These are phyloP conservation scores for Gobiocypris rarus DNA, from an alignment of 2,113 vertebrate genomes.

Conservation along the genomic window DNA sequence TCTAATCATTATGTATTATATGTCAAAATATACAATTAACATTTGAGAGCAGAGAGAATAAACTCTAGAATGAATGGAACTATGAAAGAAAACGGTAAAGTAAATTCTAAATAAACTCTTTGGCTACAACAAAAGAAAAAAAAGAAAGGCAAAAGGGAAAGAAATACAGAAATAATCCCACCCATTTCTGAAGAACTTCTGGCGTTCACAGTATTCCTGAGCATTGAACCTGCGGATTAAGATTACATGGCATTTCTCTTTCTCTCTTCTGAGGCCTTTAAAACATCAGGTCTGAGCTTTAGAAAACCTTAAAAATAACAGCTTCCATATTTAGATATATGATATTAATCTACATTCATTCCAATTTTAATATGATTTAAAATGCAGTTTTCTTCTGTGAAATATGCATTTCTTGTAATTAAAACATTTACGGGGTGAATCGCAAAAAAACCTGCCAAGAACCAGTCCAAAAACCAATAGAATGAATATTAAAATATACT, in stretches of 20 bases:
- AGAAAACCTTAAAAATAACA: neutral
- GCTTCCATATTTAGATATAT: neutral
- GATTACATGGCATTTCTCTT: constrained; percentile 7
- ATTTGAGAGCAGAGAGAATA: neutral
- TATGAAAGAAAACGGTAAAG: neutral
- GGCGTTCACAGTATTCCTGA: constrained; percentile 59
- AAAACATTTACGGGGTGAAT: neutral
- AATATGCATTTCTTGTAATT: neutral
- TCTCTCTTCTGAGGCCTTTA: neutral
- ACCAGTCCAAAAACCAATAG: neutral
- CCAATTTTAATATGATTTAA: neutral
- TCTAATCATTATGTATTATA: neutral
- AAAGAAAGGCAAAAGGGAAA: neutral
- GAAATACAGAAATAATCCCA: neutral
- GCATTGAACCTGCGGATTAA: constrained; percentile 43
- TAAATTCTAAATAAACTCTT: constrained; percentile 14
- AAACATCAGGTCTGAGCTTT: neutral
- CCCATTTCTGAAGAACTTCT: constrained; percentile 18
- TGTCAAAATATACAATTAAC: neutral
- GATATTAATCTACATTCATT: neutral
- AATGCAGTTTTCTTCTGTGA: neutral
- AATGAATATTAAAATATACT: neutral
- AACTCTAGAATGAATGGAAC: neutral
- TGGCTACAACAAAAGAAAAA: neutral
- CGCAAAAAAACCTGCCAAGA: neutral